Conservation (phyloP, 37 sponge, comb jelly and placozoan species). For the Spongilla lacustris region DNA sequence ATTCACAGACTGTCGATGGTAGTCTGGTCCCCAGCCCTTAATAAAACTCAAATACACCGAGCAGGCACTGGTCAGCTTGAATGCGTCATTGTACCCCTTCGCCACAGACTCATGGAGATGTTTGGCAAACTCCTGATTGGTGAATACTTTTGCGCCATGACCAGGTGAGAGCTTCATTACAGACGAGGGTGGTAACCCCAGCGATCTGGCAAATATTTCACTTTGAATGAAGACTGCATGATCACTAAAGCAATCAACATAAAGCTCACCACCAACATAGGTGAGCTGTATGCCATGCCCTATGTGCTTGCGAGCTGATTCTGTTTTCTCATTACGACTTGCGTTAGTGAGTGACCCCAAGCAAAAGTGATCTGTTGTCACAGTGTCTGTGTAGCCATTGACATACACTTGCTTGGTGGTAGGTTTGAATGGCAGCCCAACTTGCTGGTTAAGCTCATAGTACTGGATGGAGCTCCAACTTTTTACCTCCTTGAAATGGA, state of each 20-base stretch:
- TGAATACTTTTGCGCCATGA: background rate
- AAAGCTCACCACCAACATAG: constrained; percentile 20
- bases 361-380: no score
- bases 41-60: constrained; percentile 43
- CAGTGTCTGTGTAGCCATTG: no score
- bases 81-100: constrained; percentile 29
- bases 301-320: constrained; percentile 3
- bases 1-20: constrained; percentile 48
- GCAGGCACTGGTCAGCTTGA: constrained; percentile 38
- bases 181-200: background rate
- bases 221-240: constrained; percentile 10
- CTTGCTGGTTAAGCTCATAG: no score
- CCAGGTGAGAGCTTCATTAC: constrained; percentile 25
- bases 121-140: constrained; percentile 10
- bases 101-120: background rate
- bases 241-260: background rate
- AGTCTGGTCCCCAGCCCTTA: constrained; percentile 64
- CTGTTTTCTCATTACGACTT: background rate
- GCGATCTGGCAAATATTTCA: background rate
- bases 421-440: no score
- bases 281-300: background rate
- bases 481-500: no score
- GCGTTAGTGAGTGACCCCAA: no score
- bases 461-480: no score
- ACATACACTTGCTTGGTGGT: no score